Evolutionary conservation across 2,113 vertebrate species (phyloP).

Genomic region (Delphinapterus leucas): DNA sequence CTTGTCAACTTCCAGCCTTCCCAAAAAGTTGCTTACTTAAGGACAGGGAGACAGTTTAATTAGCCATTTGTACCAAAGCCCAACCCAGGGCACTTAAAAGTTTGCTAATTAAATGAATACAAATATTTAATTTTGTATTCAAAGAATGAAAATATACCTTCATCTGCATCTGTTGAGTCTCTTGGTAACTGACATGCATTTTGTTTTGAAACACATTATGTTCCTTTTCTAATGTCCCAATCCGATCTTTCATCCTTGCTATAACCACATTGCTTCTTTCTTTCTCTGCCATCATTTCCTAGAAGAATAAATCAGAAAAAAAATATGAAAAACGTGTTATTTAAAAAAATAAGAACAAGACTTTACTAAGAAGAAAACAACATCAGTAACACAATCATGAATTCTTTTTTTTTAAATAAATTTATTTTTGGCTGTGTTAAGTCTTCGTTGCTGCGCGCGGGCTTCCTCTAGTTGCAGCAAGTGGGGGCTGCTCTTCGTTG

Average conservation of each 20-base stretch:
- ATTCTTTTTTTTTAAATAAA: neutral
- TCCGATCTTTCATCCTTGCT: conserved; percentile 91
- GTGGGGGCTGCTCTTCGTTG: too few relatives aligned
- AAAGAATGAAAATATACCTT: conserved; percentile 84
- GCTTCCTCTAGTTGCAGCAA: too few relatives aligned
- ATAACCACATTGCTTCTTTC: conserved; percentile 90
- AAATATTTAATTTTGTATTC: neutral
- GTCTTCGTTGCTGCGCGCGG: too few relatives aligned
- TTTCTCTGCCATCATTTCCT: conserved; percentile 96
- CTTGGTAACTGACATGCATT: conserved; percentile 92
- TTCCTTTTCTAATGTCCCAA: conserved; percentile 92
- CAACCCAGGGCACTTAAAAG: neutral
- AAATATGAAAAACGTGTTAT: neutral
- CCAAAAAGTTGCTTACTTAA: neutral
- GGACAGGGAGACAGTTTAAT: neutral
- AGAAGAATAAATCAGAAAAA: conserved; percentile 29
- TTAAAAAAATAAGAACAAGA: neutral
- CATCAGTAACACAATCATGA: neutral
- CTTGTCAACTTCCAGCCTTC: neutral
- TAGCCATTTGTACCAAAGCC: neutral
- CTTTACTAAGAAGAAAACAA: neutral
- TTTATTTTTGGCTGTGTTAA: too few relatives aligned
- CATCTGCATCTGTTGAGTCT: conserved; percentile 93
- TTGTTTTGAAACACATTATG: conserved; percentile 92
- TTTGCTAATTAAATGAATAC: neutral